Base-by-base conservation (phyloP, 2,797 vertebrate species). In the Neoniphon sammara region DNA sequence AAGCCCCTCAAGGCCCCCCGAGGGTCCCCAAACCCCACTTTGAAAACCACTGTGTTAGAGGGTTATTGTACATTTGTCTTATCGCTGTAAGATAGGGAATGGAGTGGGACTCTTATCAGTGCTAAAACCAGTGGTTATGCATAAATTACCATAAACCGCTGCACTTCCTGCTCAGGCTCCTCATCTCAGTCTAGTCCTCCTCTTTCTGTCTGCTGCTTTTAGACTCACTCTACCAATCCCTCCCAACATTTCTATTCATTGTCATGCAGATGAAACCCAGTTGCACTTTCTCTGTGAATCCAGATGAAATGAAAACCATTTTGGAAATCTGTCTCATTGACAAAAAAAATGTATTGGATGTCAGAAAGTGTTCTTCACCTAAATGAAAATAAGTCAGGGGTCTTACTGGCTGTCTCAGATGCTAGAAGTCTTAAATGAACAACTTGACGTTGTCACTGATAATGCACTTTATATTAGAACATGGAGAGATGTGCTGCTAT, bases 181-280 rank as follows among this genome's bases (percentile, higher is more conserved):
- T 77, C 71, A 56, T 81, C 73, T 71, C 15, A 2, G 14, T 20
- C 47, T 73, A 25, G n/a, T 18, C 25, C 25, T 27, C 61, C 54
- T 73, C 27, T 52, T 21, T 18, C 17, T 57, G 57, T 76, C 63
- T 56, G 64, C 67, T 36, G 70, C 73, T 54, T 27, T 75, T 58
- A 74, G 47, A 57, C 74, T 85, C 65, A n/a, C 68, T 59, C 73
- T 64, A 66, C 74, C 64, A 27, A 81, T 71, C 83, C 71, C 54
- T 67, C 77, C 66, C 72, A 59, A 60, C 74, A 52, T 7, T 77
- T 71, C 12, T 50, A 23, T 47, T 65, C 78, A 83, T 87, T 89
- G 82, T 87, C 73, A 89, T 88, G 87, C 85, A 88, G 81, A 91
- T 89, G 84, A 90, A 87, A 78, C 82, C 83, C 83, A 87, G 83